Evolutionary conservation across 2,797 vertebrate genomes (phyloP), one percentile per base, ranked within the genome.

Genomic region (Myotis myotis): DNA sequence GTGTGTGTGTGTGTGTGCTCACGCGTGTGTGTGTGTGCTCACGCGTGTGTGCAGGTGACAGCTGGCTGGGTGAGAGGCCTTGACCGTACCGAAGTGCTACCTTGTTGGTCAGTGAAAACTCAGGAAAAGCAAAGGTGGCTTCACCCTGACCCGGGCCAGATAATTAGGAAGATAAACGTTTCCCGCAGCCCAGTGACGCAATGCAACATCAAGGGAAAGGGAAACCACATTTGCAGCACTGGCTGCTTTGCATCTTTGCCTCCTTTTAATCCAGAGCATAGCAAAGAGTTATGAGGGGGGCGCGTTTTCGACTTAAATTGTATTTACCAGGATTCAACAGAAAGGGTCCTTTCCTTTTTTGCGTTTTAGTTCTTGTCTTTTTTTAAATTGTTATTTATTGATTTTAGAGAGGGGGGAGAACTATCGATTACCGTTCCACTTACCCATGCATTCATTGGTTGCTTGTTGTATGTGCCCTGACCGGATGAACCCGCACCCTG

Each of bases 321-420:
- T 72, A 79, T 80, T 91, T 94, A 88, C 75, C 71, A 66, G 62
- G 6, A 55, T 86, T 64, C 72, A 79, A 71, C 53, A 92, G 33
- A 81, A 44, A 15, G 23, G 28, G 66, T 49, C 22, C 64, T 68
- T 72, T 23, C 15, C 22, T 75, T 75, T 75, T 36, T 51, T 78
- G 44, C 76, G 36, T 78, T 88, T 82, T 20, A 17, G 60, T 70
- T 79, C 38, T 89, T 83, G 68, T n/a, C 15, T 64, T 64, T 66
- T 66, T 33, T n/a, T 33, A 38, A 38, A 30, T 33, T 19, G 30
- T 68, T n/a, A 36, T 36, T 68, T 8, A 66, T 20, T 66, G 62
- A 66, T 33, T 33, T 68, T 36, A 68, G 17, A 33, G n/a, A 36
- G 15, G n/a, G n/a, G 22, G 64, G n/a, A 20, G 64, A 68, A 68